phyloP scores from a whole-genome alignment of 92 coral and sea anemone species.

The Pocillopora meandrina region DNA sequence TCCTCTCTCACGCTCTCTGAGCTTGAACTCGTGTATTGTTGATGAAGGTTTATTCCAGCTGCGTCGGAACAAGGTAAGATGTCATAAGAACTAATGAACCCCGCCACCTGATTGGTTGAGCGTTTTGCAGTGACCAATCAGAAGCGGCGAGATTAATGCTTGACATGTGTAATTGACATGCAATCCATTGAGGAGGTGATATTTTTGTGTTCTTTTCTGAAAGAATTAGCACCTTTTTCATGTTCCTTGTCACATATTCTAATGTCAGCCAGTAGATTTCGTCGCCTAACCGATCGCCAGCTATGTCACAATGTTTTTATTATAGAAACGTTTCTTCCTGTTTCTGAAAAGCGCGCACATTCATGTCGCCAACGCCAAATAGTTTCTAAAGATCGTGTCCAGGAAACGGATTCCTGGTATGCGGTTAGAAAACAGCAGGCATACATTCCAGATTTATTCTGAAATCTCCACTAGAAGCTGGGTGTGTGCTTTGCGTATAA shows the following conservation, averaged over 20 bases:
- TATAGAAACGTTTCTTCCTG: conserved; percentile 45
- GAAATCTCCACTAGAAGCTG: conserved; percentile 5
- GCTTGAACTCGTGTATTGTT: conserved; percentile 78
- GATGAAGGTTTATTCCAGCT: conserved; percentile 84
- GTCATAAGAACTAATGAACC: conserved; percentile 88
- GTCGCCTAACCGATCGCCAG: conserved; percentile 74
- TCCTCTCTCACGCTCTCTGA: conserved; percentile 42
- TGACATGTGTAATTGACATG: conserved; percentile 95
- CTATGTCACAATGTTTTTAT: conserved; percentile 63
- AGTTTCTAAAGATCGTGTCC: conserved; percentile 26
- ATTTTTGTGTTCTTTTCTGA: conserved; percentile 96
- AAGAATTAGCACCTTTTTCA: conserved; percentile 97
- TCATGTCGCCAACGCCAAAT: conserved; percentile 16
- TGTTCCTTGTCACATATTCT: conserved; percentile 93
- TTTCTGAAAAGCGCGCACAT: not conserved
- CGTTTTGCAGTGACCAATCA: conserved; percentile 80
- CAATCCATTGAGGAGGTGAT: conserved; percentile 95
- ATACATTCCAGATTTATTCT: conserved; percentile 15
- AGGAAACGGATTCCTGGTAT: conserved; percentile 34
- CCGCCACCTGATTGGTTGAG: conserved; percentile 73
- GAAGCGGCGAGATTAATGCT: conserved; percentile 55
- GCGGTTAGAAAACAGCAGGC: not conserved
- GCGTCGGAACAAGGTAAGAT: conserved; percentile 93
- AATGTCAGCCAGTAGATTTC: conserved; percentile 79
- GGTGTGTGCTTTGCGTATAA: conserved; percentile 2